phyloP scores from a whole-genome alignment of 2,888 invertebrate species.

The Cephus nigrinus region DNA sequence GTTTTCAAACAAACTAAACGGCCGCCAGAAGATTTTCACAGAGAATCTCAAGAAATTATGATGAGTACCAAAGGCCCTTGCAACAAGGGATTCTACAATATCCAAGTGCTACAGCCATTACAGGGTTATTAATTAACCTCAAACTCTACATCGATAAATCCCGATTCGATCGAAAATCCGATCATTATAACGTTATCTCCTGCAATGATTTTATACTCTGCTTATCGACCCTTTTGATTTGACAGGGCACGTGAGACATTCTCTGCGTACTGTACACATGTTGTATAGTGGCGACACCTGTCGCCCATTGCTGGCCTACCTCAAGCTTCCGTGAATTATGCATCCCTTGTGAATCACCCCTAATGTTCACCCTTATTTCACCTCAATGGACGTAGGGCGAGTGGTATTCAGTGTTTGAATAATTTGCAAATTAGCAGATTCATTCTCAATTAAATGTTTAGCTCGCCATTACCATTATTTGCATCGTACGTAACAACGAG shows the following conservation, averaged over 20 bases:
- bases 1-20: neutral
- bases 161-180: neutral
- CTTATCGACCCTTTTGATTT: neutral
- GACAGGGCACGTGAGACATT: neutral
- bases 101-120: neutral
- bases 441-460: neutral
- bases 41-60: neutral
- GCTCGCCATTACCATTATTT: neutral
- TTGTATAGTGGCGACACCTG: conserved; percentile 59
- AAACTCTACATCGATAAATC: neutral
- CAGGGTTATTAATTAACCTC: neutral
- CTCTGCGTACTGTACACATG: conserved; percentile 22
- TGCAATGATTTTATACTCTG: neutral
- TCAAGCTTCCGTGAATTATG: conserved; percentile 42
- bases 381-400: neutral
- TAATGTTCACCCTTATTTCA: neutral
- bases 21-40: neutral
- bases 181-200: neutral
- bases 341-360: neutral
- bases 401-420: neutral
- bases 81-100: neutral
- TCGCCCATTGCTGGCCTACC: conserved; percentile 42
- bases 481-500: neutral
- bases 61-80: neutral
- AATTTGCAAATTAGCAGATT: neutral